Percentiles rank a stretch among this genome's conserved stretches.
Conservation (phyloP, 2,113 vertebrate species). For the Candoia aspera region DNA sequence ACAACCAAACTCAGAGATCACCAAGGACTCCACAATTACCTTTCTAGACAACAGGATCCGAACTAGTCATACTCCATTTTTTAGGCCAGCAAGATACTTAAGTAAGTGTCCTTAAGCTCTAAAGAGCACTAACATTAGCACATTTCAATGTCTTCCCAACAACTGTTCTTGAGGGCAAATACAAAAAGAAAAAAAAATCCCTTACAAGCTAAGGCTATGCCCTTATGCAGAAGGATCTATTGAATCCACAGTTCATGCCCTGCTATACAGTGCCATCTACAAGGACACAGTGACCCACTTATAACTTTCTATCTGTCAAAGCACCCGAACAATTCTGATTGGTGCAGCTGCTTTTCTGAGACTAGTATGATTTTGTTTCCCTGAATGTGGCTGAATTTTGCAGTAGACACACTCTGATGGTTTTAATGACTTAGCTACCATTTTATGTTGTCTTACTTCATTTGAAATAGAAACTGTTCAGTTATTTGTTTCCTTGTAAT, state of each 20-base stretch:
- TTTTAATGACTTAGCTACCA: neutral
- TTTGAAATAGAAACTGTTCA: neutral
- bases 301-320: neutral
- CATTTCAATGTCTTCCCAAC: neutral
- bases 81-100: neutral
- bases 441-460: neutral
- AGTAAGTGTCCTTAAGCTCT: neutral
- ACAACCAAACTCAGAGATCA: too few relatives aligned
- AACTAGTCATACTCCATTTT: neutral
- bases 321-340: neutral
- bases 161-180: neutral
- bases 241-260: neutral
- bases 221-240: neutral
- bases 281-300: neutral
- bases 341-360: neutral
- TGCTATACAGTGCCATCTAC: neutral
- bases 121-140: neutral
- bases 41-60: neutral
- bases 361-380: neutral
- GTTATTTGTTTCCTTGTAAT: neutral
- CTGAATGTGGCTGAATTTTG: neutral
- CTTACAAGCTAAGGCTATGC: neutral
- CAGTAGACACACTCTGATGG: neutral
- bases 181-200: neutral
- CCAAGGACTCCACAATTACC: neutral